Evolutionary conservation across 2,113 vertebrate genomes (phyloP), one percentile per base, ranked within the genome.

Genomic region (Actinemys pallida): DNA sequence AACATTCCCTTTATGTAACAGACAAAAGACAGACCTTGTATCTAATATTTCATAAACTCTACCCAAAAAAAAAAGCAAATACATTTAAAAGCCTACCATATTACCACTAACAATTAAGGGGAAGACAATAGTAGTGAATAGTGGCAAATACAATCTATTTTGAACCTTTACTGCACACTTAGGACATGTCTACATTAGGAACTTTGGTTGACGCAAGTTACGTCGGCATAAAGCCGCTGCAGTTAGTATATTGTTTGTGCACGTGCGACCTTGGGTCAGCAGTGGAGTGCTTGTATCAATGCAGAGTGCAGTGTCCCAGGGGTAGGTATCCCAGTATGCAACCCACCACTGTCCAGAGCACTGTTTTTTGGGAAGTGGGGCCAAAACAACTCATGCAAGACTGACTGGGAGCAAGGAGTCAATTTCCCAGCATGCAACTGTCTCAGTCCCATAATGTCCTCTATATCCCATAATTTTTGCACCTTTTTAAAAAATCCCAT

Each of bases 21-120:
- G 24, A 45, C 49, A 94, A 93, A 96, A 87, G 92, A 82, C 11
- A 95, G 75, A 39, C 78, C 90, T 88, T 79, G 81, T 93, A 82
- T 54, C 27, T 16, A 3, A 6, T 65, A 85, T 1, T 91, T 81
- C 31, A 75, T 59, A 39, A 92, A 84, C 65, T 85, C 49, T 65
- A 92, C 79, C 90, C 81, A 49, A 92, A 59, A 49, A 93, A 93
- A 54, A 82, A 87, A 96, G 84, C 62, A 94, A 92, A 0, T 22
- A 81, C 13, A 20, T 54, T 90, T 89, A 92, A 79, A 91, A 96
- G 86, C 35, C 81, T 82, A 82, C 27, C 53, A 72, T 19, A 6
- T 80, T 83, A 65, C 84, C 81, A 88, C 29, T 13, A 35, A 85
- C 49, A 95, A 90, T 1, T 20, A 91, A 87, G 90, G 86, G 91